Evolutionary conservation across 2,888 invertebrate genomes (phyloP).

Genomic region (Steinernema carpocapsae): DNA sequence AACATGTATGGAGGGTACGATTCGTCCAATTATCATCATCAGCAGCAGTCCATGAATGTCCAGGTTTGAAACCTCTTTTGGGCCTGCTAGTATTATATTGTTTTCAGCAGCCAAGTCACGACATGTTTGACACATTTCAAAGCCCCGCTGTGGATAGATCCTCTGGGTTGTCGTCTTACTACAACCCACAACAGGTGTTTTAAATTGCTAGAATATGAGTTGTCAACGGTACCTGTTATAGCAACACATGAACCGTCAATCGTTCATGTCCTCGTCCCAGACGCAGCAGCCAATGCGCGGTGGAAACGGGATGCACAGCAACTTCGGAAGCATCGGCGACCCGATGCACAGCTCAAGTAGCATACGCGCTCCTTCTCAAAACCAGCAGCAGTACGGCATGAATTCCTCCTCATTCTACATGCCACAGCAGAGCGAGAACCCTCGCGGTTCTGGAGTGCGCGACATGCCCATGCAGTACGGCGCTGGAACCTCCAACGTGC

Average conservation of each 20-base stretch:
- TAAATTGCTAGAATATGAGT: neutral
- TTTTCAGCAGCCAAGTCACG: neutral
- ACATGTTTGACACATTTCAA: neutral
- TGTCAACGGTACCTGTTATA: neutral
- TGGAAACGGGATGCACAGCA: neutral
- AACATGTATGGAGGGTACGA: neutral
- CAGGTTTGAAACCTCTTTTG: neutral
- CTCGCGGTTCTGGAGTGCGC: neutral
- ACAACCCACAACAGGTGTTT: conserved; percentile 11
- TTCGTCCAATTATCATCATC: neutral
- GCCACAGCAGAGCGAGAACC: neutral
- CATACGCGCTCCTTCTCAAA: neutral
- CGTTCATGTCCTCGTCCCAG: neutral
- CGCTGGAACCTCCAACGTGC: neutral
- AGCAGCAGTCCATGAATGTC: neutral
- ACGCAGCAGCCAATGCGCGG: neutral
- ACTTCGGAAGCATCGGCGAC: conserved; percentile 15
- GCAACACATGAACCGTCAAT: conserved; percentile 1
- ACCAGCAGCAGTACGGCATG: neutral
- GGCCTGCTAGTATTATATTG: neutral
- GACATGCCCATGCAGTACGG: neutral
- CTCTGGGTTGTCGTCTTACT: neutral
- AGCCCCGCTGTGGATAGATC: neutral
- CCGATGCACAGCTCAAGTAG: neutral
- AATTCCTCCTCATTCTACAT: neutral